Conservation (phyloP, 2,888 invertebrate genomes). For the Atrina japonica region DNA sequence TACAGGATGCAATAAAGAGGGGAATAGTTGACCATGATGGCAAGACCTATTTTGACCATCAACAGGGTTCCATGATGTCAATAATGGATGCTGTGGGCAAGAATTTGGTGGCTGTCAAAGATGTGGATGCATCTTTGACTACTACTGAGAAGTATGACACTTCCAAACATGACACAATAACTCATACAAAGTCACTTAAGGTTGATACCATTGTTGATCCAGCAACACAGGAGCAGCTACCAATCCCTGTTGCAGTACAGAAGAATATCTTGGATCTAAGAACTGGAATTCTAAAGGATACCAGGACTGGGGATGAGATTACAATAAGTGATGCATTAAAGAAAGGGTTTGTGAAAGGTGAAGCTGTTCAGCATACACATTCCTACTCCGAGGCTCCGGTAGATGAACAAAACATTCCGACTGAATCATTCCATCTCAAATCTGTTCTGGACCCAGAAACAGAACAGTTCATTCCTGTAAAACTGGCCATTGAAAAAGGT, state of each 20-base stretch:
- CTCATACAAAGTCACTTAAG: constrained; percentile 61
- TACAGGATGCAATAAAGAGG: constrained; percentile 84
- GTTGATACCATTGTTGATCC: constrained; percentile 84
- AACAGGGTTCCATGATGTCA: constrained; percentile 88
- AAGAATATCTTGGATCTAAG: constrained; percentile 54
- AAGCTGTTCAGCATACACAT: constrained; percentile 47
- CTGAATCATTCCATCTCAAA: constrained; percentile 61
- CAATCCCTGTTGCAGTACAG: constrained; percentile 87
- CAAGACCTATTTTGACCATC: constrained; percentile 86
- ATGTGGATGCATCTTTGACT: constrained; percentile 58
- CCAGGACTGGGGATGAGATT: constrained; percentile 65
- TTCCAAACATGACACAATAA: constrained; percentile 57
- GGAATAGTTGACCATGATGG: constrained; percentile 84
- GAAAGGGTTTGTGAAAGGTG: constrained; percentile 55
- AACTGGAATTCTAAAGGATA: constrained; percentile 55
- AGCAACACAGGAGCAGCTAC: constrained; percentile 89
- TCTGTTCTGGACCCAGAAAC: constrained; percentile 85
- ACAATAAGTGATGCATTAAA: constrained; percentile 65
- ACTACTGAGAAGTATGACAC: constrained; percentile 55
- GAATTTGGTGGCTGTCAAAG: constrained; percentile 87
- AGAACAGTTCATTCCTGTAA: constrained; percentile 90
- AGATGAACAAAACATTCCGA: constrained; percentile 11
- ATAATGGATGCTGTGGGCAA: constrained; percentile 95
- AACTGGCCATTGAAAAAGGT: constrained; percentile 85
- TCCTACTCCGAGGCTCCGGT: constrained; percentile 34